Base-by-base conservation (phyloP, 2,888 invertebrate genomes). In the Lymantria monacha region DNA sequence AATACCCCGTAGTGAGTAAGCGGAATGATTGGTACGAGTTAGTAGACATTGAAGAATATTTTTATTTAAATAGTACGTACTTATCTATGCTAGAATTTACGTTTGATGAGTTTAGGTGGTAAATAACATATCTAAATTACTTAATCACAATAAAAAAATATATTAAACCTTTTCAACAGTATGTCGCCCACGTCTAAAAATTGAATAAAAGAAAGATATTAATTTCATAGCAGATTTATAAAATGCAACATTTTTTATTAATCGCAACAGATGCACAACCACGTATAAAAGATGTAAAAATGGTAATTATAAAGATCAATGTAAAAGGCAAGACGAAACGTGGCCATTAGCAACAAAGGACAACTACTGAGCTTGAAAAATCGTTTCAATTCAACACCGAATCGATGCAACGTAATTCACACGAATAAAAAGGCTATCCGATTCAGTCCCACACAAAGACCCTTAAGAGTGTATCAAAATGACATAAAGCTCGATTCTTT, bases 281-380 rank as follows among this genome's bases (percentile, higher is more conserved):
- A 59, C 48, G 43, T 49, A 70, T 73, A 76, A 78, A 65, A 75
- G 69, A 72, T 71, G 63, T 72, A 70, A 72, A 79, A 75, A 67
- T 65, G 58, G 74, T 81, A 81, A 85, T 85, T 84, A 80, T 70
- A 76, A 73, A 78, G 72, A 65, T 74, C 67, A 71, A 59, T 69
- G 56, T 73, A 76, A 80, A 80, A 74, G 62, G 69, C 76, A 72
- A 69, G 69, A 71, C 70, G 76, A 72, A 81, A 78, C 57, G 70
- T 64, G 60, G 71, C 85, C 81, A 84, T 82, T 78, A 79, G 76
- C 76, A 80, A 89, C 89, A 90, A 91, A 83, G 69, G 81, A 62
- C 56, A 76, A 87, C 87, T 89, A 89, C 88, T 70, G 82, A 89
- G 90, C 86, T 89, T 89, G 91, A 91, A 90, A 88, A 89, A 91